Evolutionary conservation across 2,888 invertebrate species (phyloP).

Genomic region (Metacarcinus magister): DNA sequence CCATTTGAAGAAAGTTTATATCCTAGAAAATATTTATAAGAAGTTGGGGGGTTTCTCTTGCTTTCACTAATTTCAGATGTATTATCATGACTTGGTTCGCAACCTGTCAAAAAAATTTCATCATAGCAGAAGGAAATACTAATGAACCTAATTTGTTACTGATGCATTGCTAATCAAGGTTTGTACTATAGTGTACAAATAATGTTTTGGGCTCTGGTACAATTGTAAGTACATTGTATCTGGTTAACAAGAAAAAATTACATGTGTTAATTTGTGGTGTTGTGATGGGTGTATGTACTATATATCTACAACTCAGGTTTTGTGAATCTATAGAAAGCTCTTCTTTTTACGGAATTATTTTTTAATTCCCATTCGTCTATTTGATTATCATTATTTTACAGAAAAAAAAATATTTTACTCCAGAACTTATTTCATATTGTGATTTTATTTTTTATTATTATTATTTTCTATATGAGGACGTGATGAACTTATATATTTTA

Average conservation of each 20-base stretch:
- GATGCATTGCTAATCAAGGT: conserved; percentile 54
- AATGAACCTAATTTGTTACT: background rate
- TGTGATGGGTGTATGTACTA: conserved; percentile 31
- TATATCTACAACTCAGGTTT: conserved; percentile 4
- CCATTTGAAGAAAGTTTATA: conserved; percentile 7
- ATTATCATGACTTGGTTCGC: background rate
- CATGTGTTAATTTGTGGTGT: conserved; percentile 54
- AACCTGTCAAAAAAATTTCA: background rate
- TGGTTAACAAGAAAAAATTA: conserved; percentile 39
- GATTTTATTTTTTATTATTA: background rate
- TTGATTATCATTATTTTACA: background rate
- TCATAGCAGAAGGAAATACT: conserved; percentile 32
- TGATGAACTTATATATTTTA: background rate
- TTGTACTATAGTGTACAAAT: conserved; percentile 60
- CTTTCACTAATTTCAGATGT: conserved; percentile 4
- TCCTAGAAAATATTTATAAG: background rate
- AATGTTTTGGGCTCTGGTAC: conserved; percentile 15
- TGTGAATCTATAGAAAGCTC: background rate
- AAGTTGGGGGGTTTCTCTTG: background rate
- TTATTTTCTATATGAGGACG: background rate
- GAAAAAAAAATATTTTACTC: background rate
- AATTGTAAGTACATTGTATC: conserved; percentile 16
- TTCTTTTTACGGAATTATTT: background rate
- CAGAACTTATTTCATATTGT: background rate
- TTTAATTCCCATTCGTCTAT: background rate